These are phyloP conservation scores for Microtus oregoni DNA, from an alignment of 2,113 vertebrate species.

Conservation along the genomic window DNA sequence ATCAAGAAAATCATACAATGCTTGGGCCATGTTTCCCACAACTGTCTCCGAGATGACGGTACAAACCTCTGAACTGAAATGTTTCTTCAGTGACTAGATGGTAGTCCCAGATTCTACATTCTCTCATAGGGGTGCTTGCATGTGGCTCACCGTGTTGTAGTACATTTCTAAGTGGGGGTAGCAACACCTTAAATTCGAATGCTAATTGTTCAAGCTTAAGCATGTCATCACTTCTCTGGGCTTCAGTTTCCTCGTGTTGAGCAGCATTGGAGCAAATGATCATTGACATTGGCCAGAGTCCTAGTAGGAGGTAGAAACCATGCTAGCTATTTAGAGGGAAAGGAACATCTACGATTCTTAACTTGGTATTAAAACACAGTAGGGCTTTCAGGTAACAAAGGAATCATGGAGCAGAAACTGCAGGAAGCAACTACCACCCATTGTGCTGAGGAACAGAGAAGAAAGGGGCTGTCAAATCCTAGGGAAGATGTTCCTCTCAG, in stretches of 20 bases:
- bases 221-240: neutral
- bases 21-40: neutral
- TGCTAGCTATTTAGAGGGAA: neutral
- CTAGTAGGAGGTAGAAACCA: neutral
- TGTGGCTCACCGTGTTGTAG: neutral
- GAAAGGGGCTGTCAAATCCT: neutral
- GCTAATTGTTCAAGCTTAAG: neutral
- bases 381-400: neutral
- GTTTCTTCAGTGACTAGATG: neutral
- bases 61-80: neutral
- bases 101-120: neutral
- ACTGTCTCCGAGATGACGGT: neutral
- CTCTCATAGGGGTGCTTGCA: neutral
- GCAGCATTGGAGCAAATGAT: neutral
- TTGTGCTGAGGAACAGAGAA: neutral
- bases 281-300: neutral
- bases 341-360: neutral
- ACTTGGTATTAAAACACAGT: neutral
- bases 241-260: neutral
- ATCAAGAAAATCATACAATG: neutral
- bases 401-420: neutral
- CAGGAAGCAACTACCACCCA: neutral
- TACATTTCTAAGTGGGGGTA: neutral
- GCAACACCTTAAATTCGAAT: neutral
- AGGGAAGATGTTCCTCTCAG: no score